phyloP scores from a whole-genome alignment of 1,140 invertebrate genomes.

The Drosophila malerkotliana region DNA sequence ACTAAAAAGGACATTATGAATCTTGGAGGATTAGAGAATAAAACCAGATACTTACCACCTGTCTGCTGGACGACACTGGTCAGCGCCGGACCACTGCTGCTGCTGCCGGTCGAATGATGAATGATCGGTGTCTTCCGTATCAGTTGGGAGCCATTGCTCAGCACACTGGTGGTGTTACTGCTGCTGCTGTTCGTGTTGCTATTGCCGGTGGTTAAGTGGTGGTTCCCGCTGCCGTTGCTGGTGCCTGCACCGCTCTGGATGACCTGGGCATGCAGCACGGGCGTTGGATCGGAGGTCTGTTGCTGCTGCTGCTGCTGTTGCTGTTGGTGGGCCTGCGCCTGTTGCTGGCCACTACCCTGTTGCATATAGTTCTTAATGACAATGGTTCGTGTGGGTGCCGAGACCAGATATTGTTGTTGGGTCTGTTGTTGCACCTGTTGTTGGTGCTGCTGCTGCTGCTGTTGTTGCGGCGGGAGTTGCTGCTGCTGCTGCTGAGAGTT shows the following conservation, averaged over 20 bases:
- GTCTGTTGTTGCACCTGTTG: slow-evolving; percentile 37
- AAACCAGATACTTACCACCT: slow-evolving; percentile 27
- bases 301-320: slow-evolving; percentile 32
- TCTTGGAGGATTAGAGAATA: too few relatives aligned
- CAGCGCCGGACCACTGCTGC: slow-evolving; percentile 53
- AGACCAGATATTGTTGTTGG: slow-evolving; percentile 66
- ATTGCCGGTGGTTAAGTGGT: slow-evolving; percentile 11
- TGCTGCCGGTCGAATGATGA: slow-evolving; percentile 69
- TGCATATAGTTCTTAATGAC: slow-evolving; percentile 80
- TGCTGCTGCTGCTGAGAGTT: slow-evolving; percentile 42
- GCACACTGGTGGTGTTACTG: slow-evolving; percentile 17
- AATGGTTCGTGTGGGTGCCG: slow-evolving; percentile 73
- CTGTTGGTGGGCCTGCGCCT: slow-evolving; percentile 10
- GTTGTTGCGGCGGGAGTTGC: slow-evolving; percentile 9
- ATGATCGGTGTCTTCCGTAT: slow-evolving; percentile 80
- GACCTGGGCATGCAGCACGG: slow-evolving; percentile 78
- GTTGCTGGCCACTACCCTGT: slow-evolving; percentile 47
- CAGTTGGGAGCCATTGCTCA: slow-evolving; percentile 59
- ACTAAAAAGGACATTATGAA: slow-evolving; percentile 17
- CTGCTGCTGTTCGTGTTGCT: slow-evolving; percentile 29
- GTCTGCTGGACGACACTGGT: slow-evolving; percentile 74
- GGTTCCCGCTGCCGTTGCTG: slow-evolving; percentile 54
- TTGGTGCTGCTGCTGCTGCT: slow-evolving; percentile 35
- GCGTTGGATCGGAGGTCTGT: slow-evolving; percentile 46
- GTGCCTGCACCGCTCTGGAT: slow-evolving; percentile 79